phyloP scores from a whole-genome alignment of 2,888 invertebrate genomes.

The Phortica okadai region DNA sequence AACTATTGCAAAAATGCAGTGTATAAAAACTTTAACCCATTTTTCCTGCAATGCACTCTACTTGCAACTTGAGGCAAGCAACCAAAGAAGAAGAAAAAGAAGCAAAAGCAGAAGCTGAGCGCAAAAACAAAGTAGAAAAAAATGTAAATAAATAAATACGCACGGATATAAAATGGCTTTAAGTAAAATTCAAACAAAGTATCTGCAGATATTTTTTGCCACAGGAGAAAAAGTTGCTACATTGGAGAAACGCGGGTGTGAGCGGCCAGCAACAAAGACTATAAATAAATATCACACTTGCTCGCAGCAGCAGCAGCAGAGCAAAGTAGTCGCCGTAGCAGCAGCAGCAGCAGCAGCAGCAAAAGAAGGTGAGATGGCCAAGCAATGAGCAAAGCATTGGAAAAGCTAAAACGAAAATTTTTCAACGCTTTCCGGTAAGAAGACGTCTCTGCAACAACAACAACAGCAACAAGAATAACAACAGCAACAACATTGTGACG shows the following conservation, averaged over 20 bases:
- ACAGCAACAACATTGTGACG: background rate
- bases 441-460: background rate
- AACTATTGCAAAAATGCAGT: background rate
- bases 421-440: constrained; percentile 15
- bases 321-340: background rate
- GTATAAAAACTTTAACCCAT: constrained; percentile 24
- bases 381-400: background rate
- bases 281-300: constrained; percentile 33
- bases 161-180: constrained; percentile 27
- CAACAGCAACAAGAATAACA: background rate
- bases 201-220: constrained; percentile 5
- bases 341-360: too few relatives aligned
- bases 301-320: background rate
- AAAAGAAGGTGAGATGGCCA: background rate
- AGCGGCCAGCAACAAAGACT: background rate
- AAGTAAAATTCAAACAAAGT: constrained; percentile 17
- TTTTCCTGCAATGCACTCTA: background rate
- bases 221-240: background rate
- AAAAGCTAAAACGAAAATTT: background rate
- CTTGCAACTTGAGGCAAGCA: background rate
- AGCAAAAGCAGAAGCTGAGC: background rate
- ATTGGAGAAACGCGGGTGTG: background rate
- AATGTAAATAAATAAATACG: constrained; percentile 4
- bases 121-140: background rate
- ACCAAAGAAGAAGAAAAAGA: background rate